Evolutionary conservation across 2,888 invertebrate species (phyloP), one percentile per base, ranked within the genome.

Genomic region (Mimas tiliae): DNA sequence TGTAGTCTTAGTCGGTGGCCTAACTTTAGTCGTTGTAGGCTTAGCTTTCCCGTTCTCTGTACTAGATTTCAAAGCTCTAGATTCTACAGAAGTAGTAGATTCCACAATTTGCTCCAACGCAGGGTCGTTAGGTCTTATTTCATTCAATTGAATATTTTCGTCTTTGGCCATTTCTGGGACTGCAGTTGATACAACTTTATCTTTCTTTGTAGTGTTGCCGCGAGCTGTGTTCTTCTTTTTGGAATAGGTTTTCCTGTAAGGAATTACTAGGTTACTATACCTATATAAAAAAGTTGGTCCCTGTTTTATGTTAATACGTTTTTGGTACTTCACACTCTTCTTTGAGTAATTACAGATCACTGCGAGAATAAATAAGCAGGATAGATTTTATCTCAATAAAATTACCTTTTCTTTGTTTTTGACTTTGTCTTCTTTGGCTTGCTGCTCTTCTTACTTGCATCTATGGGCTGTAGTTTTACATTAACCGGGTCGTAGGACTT

Each of bases 401-500:
- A 77, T 82, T 83, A 91, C 92, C 85, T 90, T 73, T 92, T 89
- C 53, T 85, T 89, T 0, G 84, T 79, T 69, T 90, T 84, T 34
- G 80, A 92, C 78, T 91, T 94, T 67, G 83, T 85, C 71, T 92
- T 89, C 77, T 94, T 94, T 7, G 93, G 91, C 68, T 94, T 95
- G 6, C 88, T 89, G 62, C 77, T 93, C 68, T 94, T 94, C 78
- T 95, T 95, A 71, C 88, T 93, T 11, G 91, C 94, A 27, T 94
- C 88, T 12, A 94, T 94, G 0, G 94, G 94, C 71, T 95, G 94
- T 45, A 97, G 87, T 79, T 96, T 96, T 0, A 98, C 97, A 72
- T 96, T 96, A 67, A 98, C 97, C 0, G 97, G 97, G 83, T 98
- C 97, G 87, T 97, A 98, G 63, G 96, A 97, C 71, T 95, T 95